Base-by-base conservation (phyloP, 2,113 vertebrate species). In the Sander vitreus region DNA sequence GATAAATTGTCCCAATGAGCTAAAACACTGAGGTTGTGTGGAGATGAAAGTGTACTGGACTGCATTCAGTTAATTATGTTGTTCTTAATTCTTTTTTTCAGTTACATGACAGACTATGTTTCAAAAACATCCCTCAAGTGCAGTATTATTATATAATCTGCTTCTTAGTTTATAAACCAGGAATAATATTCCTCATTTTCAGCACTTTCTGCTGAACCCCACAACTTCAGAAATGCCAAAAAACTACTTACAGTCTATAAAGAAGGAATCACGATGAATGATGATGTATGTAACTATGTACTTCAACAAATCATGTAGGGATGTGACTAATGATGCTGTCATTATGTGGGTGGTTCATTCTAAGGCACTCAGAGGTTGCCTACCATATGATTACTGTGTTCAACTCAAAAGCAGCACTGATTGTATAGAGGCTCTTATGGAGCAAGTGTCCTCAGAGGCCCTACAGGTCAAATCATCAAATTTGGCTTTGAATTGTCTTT, bases 321-420 rank as follows among this genome's bases (percentile, higher is more conserved):
- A 78, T 77, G 64, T 75, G 76, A 81, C 81, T 88, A 90, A 92
- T 93, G 89, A 87, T 89, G 85, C 84, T 81, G 76, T 87, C 62
- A 85, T 90, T 83, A 81, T 75, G 81, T 88, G 80, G 88, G 84
- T 19, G 83, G 53, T 85, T 83, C 50, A 69, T 60, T 89, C 59
- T 58, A 47, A 89, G 80, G 72, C 81, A 59, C 85, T 89, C 19
- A 0, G 54, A 84, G 67, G 76, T 76, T 87, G 67, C 81, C 81
- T 45, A 51, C 70, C 72, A 67, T 76, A 81, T 91, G 81, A 91
- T 81, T 84, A 73, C 64, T 59, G 81, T 33, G 57, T 88, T 91
- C 80, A 74, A 43, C 75, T 83, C 72, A 70, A 80, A 82, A 81
- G 80, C 74, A 53, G 23, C 43, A 5, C 87, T 91, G 90, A 92